Evolutionary conservation across 2,888 invertebrate species (phyloP).

Genomic region (Rugalucina vietnamica): DNA sequence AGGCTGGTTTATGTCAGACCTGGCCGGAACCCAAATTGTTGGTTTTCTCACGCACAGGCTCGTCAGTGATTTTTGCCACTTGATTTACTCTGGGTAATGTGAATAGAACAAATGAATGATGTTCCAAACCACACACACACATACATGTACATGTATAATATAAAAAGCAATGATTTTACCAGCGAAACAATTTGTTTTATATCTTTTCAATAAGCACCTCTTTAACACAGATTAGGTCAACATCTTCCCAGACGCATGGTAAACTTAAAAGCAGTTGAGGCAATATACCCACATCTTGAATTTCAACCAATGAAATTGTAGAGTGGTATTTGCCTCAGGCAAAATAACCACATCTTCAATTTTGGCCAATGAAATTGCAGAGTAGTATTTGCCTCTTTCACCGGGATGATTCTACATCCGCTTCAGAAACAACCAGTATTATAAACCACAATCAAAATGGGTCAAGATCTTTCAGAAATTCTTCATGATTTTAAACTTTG

Average conservation of each 20-base stretch:
- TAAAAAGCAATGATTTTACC: slow-evolving; percentile 9
- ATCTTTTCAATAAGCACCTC: neutral
- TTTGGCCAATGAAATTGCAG: neutral
- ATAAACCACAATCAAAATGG: no score
- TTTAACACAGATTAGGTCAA: neutral
- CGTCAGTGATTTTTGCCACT: no score
- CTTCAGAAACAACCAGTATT: neutral
- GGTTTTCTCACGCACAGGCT: no score
- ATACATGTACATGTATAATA: neutral
- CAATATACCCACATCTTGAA: neutral
- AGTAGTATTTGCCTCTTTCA: neutral
- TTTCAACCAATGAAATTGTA: neutral
- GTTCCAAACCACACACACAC: neutral
- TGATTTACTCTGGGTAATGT: no score
- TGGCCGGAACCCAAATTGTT: no score
- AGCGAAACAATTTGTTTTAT: neutral
- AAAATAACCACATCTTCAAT: neutral
- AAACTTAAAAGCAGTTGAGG: neutral
- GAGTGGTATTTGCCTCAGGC: neutral
- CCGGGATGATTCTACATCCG: neutral
- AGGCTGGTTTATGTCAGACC: no score
- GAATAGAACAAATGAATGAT: neutral
- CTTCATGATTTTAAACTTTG: no score
- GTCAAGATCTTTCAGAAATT: no score
- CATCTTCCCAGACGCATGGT: neutral